Evolutionary conservation across 2,113 vertebrate genomes (phyloP).

Genomic region (Barnardius zonarius): DNA sequence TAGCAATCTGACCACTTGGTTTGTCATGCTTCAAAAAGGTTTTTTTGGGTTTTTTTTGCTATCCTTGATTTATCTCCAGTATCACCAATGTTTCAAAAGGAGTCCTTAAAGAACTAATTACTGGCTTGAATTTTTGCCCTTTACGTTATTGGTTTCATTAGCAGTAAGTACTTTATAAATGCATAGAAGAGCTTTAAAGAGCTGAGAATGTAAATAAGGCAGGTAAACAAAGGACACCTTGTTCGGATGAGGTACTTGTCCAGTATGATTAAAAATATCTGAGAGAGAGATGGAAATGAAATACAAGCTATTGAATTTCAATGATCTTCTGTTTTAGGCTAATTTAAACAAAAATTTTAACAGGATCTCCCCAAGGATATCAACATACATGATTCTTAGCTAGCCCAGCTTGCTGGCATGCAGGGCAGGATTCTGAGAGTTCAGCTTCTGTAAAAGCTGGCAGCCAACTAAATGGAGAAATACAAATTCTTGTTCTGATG

Average conservation of each 20-base stretch:
- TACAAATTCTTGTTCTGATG: neutral
- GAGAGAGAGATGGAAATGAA: neutral
- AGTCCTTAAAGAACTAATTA: neutral
- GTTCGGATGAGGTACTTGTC: neutral
- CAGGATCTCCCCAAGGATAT: neutral
- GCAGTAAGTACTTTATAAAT: neutral
- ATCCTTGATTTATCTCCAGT: neutral
- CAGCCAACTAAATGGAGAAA: neutral
- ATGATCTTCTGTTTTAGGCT: neutral
- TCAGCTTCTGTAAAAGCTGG: neutral
- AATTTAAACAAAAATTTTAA: neutral
- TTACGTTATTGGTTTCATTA: neutral
- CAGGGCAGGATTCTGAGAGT: neutral
- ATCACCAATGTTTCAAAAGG: neutral
- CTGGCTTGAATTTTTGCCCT: neutral
- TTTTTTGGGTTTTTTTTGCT: neutral
- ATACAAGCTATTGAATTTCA: neutral
- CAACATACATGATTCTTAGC: neutral
- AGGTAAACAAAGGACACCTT: neutral
- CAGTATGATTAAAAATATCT: neutral
- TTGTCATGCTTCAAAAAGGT: neutral
- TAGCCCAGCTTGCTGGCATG: fast-evolving
- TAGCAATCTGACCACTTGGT: neutral
- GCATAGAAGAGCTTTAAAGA: neutral
- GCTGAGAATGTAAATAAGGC: neutral